A percentile compares a stretch with the other conserved stretches of the same genome.
Conservation (phyloP, 1,140 invertebrate genomes). For the Colletes latitarsis region DNA sequence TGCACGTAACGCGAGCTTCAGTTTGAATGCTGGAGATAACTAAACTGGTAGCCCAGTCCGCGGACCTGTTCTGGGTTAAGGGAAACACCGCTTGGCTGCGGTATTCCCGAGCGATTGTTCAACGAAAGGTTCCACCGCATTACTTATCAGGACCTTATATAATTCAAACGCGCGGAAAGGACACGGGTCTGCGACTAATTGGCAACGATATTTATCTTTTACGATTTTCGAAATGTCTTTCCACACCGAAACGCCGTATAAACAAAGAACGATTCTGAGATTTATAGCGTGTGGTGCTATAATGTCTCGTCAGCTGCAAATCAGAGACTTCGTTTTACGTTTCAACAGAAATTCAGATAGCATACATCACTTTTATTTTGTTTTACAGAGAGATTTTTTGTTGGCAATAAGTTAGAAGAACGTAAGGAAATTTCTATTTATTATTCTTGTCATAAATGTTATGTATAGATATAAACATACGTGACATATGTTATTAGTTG, state of each 20-base stretch:
- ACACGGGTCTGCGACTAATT: neutral
- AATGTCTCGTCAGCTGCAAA: no score
- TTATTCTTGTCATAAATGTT: no score
- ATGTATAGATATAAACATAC: no score
- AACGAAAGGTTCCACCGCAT: conserved; percentile 17
- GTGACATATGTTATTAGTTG: no score
- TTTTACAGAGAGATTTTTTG: no score
- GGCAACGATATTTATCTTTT: neutral
- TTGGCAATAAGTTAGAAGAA: no score
- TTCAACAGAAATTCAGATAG: no score
- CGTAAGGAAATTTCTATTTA: no score
- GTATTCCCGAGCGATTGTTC: conserved; percentile 50
- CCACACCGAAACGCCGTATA: neutral
- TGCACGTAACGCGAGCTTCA: conserved; percentile 59
- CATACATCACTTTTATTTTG: no score
- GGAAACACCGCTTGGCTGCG: conserved; percentile 44
- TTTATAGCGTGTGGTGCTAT: no score
- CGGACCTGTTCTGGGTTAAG: conserved; percentile 49
- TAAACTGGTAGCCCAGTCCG: conserved; percentile 53
- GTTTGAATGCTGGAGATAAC: conserved; percentile 64
- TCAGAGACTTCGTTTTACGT: no score
- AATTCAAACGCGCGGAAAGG: neutral
- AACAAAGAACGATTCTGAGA: no score
- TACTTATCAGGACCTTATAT: neutral
- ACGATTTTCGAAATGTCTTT: neutral